Conservation (phyloP, 2,113 vertebrate genomes). For the Benitochromis conjunctus region DNA sequence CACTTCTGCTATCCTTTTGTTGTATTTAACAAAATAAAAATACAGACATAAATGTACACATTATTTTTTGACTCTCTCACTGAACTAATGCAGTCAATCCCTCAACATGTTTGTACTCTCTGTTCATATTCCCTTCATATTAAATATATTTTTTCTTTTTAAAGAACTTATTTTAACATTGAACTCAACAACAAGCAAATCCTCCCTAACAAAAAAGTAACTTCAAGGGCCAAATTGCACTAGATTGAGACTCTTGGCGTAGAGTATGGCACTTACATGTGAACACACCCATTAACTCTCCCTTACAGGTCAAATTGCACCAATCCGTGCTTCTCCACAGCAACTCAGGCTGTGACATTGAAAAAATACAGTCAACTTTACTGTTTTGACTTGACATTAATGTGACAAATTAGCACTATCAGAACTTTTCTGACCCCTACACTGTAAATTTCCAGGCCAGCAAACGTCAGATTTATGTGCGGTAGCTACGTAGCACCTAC, state of each 20-base stretch:
- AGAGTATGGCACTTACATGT: not conserved
- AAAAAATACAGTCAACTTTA: no score
- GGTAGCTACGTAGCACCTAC: not conserved
- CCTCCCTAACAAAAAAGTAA: not conserved
- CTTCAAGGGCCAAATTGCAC: not conserved
- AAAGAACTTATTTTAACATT: not conserved
- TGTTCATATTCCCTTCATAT: not conserved
- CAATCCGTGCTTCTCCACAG: not conserved
- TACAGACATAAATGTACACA: not conserved
- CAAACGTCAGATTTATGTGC: no score
- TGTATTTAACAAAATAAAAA: not conserved
- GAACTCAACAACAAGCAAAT: not conserved
- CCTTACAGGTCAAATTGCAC: not conserved
- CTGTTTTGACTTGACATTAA: no score
- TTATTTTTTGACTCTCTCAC: not conserved
- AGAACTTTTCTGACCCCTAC: no score
- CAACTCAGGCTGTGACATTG: not conserved
- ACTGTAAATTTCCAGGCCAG: no score
- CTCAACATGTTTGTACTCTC: not conserved
- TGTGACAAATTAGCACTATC: no score
- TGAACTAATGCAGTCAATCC: not conserved
- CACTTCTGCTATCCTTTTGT: not conserved
- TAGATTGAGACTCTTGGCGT: not conserved
- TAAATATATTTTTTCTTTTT: not conserved
- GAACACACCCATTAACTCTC: not conserved